Evolutionary conservation across 2,113 vertebrate genomes (phyloP), one percentile per base, ranked within the genome.

Genomic region (Plectropomus leopardus): DNA sequence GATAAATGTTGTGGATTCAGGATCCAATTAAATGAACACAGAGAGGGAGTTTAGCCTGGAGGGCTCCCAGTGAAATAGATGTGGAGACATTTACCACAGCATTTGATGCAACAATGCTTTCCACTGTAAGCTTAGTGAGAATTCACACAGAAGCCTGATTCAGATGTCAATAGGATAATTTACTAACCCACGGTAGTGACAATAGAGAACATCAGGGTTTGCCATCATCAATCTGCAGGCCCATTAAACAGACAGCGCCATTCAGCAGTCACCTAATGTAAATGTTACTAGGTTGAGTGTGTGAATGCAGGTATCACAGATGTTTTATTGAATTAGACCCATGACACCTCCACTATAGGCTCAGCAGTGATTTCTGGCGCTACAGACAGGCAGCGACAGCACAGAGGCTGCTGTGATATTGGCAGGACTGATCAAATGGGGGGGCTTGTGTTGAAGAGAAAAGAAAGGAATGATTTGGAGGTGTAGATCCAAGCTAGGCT

Each of bases 291-390:
- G 28, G 78, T 67, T 54, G 48, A 63, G 21, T 40, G 71, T 17
- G 60, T 51, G 71, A 32, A 75, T 59, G 55, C 9, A 32, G 57
- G 36, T 40, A 34, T 64, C 58, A 58, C 45, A 74, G 42, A 81
- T 66, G 47, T 82, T 80, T 85, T 84, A 86, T 76, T 69, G 76
- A 84, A 83, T 85, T 78, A 69, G 65, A 63, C 57, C 55, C 23
- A 10, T 65, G 79, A 80, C 83, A 80, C 65, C 65, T 78, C 59
- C 53, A 34, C 78, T 80, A 36, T 15, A 24, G 48, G 60, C 81
- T 50, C 64, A 42, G 58, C 63, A 15, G 63, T 67, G 61, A 85
- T 80, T 86, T 80, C 80, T 84, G 60, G 48, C 59, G 14, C 53
- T 1, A 6, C 36, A 61, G 54, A 71, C 23, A 80, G 48, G 60